These are phyloP conservation scores for Danaus melanippus DNA, from an alignment of 1,140 invertebrate species.

Conservation along the genomic window DNA sequence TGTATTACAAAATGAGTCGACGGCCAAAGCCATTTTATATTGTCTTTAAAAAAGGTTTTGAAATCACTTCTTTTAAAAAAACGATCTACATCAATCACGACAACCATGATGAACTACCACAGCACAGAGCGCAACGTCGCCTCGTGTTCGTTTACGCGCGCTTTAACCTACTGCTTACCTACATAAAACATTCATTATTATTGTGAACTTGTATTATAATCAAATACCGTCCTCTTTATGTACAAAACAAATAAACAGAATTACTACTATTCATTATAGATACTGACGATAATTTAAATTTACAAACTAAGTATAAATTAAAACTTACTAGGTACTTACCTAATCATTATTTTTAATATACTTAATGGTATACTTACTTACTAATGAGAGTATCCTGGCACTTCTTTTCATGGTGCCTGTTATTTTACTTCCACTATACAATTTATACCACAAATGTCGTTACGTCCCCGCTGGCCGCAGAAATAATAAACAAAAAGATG, in stretches of 20 bases:
- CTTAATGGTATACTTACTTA: constrained; percentile 8
- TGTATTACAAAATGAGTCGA: constrained; percentile 10
- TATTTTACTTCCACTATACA: constrained; percentile 11
- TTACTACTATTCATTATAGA: constrained; percentile 4
- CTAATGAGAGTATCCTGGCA: constrained; percentile 7
- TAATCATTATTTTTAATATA: constrained; percentile 3
- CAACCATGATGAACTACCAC: constrained; percentile 9
- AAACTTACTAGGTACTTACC: constrained; percentile 7
- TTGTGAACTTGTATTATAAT: constrained; percentile 7
- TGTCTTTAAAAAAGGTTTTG: constrained; percentile 6
- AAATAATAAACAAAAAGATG: background rate
- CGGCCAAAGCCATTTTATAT: constrained; percentile 7
- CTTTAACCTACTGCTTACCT: background rate
- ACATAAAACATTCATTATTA: background rate
- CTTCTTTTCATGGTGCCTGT: constrained; percentile 7
- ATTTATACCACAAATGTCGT: constrained; percentile 8
- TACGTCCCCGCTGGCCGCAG: constrained; percentile 12
- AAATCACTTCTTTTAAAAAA: constrained; percentile 16
- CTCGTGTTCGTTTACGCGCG: constrained; percentile 5
- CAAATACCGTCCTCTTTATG: constrained; percentile 3
- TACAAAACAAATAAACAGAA: constrained; percentile 2
- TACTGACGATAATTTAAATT: constrained; percentile 7
- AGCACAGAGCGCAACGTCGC: constrained; percentile 1
- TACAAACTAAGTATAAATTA: constrained; percentile 8
- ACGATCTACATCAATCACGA: constrained; percentile 9